Conservation (phyloP, 2,797 vertebrate genomes). For the Pterois miles region DNA sequence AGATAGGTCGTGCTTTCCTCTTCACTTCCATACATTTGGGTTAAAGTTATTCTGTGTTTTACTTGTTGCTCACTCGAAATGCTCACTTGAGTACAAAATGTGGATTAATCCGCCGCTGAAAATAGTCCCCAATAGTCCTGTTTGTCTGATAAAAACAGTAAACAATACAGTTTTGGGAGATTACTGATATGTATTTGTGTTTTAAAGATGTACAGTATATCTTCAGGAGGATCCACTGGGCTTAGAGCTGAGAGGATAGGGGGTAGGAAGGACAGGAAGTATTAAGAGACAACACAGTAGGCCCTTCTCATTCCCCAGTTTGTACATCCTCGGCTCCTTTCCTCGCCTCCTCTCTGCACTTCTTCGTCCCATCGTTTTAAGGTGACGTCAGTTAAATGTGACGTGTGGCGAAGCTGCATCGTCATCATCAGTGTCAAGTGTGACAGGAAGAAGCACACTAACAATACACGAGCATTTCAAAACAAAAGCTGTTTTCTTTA, state of each 20-base stretch:
- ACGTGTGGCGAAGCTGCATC: too few species aligned
- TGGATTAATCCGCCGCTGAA: neutral
- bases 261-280: too few species aligned
- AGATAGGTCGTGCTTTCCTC: neutral
- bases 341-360: too few species aligned
- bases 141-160: neutral
- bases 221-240: neutral
- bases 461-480: too few species aligned
- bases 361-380: too few species aligned
- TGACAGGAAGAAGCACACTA: too few species aligned
- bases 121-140: neutral
- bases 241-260: neutral
- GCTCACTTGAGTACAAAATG: neutral
- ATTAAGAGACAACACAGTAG: neutral
- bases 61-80: neutral
- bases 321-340: too few species aligned
- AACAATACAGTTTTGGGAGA: neutral
- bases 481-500: too few species aligned
- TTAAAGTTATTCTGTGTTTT: neutral
- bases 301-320: too few species aligned
- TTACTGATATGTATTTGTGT: neutral
- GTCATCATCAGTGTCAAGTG: too few species aligned
- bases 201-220: neutral
- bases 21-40: neutral
- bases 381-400: too few species aligned